These are phyloP conservation scores for Varecia variegata DNA, from an alignment of 2,797 vertebrate species.

Conservation along the genomic window DNA sequence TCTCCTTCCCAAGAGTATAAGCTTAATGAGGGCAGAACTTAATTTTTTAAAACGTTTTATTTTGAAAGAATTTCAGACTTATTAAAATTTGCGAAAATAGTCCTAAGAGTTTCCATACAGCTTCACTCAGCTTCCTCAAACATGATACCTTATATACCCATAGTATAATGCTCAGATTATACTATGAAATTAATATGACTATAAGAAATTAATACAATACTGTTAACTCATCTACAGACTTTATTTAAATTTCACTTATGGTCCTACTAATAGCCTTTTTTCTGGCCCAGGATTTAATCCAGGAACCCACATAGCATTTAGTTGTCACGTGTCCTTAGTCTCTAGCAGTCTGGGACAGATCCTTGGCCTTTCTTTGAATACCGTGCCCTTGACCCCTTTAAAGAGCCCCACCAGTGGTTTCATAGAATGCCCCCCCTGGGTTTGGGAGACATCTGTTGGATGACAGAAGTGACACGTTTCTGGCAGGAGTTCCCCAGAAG, in stretches of 20 bases:
- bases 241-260: neutral
- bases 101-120: neutral
- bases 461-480: neutral
- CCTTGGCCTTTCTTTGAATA: neutral
- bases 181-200: neutral
- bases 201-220: neutral
- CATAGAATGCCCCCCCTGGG: neutral
- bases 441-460: neutral
- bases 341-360: neutral
- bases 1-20: neutral
- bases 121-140: neutral
- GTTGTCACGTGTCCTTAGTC: neutral
- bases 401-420: neutral
- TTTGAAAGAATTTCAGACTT: conserved; percentile 24
- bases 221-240: neutral
- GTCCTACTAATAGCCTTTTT: neutral
- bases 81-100: neutral
- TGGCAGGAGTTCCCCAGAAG: too few relatives aligned
- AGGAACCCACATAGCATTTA: rapidly evolving
- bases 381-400: neutral
- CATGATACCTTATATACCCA: neutral
- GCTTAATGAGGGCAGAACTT: neutral
- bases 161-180: neutral
- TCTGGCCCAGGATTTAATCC: neutral
- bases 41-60: neutral